Percentiles rank a stretch among this genome's conserved stretches.
Conservation (phyloP, 2,113 vertebrate genomes). For the Sebastes fasciatus region DNA sequence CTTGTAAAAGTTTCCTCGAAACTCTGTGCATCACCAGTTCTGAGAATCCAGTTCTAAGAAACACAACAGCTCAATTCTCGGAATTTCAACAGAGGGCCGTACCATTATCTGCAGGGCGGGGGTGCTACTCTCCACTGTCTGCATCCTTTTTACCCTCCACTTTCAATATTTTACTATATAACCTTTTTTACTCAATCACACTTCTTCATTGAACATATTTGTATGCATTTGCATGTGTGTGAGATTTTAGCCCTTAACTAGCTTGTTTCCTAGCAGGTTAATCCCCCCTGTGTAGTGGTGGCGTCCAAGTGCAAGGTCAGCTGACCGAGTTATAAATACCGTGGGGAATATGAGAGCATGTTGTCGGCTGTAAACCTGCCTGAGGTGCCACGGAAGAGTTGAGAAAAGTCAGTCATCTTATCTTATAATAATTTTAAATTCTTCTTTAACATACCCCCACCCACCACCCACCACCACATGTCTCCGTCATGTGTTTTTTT, state of each 20-base stretch:
- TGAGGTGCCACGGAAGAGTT: neutral
- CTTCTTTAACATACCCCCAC: neutral
- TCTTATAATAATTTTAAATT: neutral
- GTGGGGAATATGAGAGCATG: conserved; percentile 60
- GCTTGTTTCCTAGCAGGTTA: rapidly evolving
- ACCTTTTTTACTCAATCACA: rapidly evolving
- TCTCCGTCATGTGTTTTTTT: neutral
- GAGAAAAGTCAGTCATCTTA: conserved; percentile 1
- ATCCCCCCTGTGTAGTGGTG: conserved; percentile 41
- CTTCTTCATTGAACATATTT: rapidly evolving
- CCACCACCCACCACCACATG: neutral
- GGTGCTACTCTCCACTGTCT: neutral
- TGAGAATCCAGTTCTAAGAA: conserved; percentile 99
- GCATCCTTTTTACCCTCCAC: rapidly evolving
- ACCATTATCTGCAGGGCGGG: conserved; percentile 84
- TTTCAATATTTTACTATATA: rapidly evolving
- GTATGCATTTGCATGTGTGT: rapidly evolving
- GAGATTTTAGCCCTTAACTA: rapidly evolving
- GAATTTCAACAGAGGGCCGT: conserved; percentile 92
- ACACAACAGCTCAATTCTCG: conserved; percentile 95
- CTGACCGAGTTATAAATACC: conserved; percentile 79
- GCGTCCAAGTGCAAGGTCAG: conserved; percentile 75
- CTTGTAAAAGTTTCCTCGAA: conserved; percentile 99
- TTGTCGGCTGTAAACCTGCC: conserved; percentile 41
- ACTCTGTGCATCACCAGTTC: conserved; percentile 96